Base-by-base conservation (phyloP, 2,113 vertebrate genomes). In the Odontesthes bonariensis region DNA sequence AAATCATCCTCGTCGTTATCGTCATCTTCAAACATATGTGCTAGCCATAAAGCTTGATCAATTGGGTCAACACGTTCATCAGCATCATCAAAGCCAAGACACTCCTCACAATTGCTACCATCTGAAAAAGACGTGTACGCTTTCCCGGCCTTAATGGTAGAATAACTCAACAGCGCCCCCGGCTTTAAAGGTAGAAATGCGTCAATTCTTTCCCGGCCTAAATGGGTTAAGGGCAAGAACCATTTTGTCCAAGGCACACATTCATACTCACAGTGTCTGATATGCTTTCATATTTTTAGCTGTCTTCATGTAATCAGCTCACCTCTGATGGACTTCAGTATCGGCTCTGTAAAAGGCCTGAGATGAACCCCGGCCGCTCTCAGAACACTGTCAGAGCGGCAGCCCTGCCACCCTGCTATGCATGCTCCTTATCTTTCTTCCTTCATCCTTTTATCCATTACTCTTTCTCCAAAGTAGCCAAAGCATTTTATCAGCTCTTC, bases 271-370 rank as follows among this genome's bases (percentile, higher is more conserved):
- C 8, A 52, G 38, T 32, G 44, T 68, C 60, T 69, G 69, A 6
- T 79, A 56, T 76, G 33, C 65, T 71, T 58, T 78, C 49, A 71
- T 79, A 83, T 85, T 77, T 85, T 73, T 84, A 82, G 71, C 20
- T 0, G 3, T 23, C 40, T 68, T 58, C 22, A 14, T 79, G 63
- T 68, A 56, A 77, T 73, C 55, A 51, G 52, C 59, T 85, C 72
- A 75, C 64, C 51, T 83, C 60, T 49, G 62, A 62, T 72, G 63
- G 35, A 72, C 66, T 75, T 78, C 27, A 66, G 77, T 13, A 84
- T 73, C 61, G 69, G 69, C 35, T 38, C 35, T 38, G 35, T 38
- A 38, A 38, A 38, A 38, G 35, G 35, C 35, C 54, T 2, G 1
- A 72, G 65, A 82, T 82, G 78, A 85, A 79, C 63, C 57, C 66